These are phyloP conservation scores for Drosophila elegans DNA, from an alignment of 1,140 invertebrate genomes.

Conservation along the genomic window DNA sequence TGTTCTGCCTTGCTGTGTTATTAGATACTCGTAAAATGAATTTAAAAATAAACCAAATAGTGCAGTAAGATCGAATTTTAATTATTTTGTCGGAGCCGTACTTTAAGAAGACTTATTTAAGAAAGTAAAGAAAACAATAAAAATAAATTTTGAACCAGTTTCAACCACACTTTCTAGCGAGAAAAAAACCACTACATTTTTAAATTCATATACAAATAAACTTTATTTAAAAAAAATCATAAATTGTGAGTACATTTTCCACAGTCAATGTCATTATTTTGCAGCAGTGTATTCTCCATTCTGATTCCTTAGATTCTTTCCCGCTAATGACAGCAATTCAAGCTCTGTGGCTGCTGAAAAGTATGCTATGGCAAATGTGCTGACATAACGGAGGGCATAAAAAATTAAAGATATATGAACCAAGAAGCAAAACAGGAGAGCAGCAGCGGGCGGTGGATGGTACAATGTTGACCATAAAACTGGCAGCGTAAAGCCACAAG, in stretches of 20 bases:
- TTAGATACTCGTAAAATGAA: too few species aligned
- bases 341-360: constrained; percentile 55
- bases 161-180: too few species aligned
- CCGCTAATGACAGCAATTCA: constrained; percentile 72
- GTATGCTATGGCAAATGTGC: constrained; percentile 73
- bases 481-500: constrained; percentile 54
- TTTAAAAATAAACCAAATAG: too few species aligned
- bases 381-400: constrained; percentile 63
- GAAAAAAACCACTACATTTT: too few species aligned
- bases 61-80: too few species aligned
- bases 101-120: too few species aligned
- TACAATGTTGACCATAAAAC: constrained; percentile 52
- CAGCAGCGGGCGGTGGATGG: not conserved
- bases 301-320: constrained; percentile 17
- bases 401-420: constrained; percentile 79
- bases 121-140: too few species aligned
- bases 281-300: constrained; percentile 5
- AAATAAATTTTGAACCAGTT: too few species aligned
- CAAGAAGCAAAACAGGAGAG: constrained; percentile 25
- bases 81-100: too few species aligned
- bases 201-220: not conserved
- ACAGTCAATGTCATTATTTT: not conserved
- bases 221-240: not conserved
- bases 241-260: too few species aligned
- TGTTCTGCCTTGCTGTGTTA: too few species aligned